Evolutionary conservation across 2,113 vertebrate species (phyloP).

Genomic region (Crotalus viridis): DNA sequence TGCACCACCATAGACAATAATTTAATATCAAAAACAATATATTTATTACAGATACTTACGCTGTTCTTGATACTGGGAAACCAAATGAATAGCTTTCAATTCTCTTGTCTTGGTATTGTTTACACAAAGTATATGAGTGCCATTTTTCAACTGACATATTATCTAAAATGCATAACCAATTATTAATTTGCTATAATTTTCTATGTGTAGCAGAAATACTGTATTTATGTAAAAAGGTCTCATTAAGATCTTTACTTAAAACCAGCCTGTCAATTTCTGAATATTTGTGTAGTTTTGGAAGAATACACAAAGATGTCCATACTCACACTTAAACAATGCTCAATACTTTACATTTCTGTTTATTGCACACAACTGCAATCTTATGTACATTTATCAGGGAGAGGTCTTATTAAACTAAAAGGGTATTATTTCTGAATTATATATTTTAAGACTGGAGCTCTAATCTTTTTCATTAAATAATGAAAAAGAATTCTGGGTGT

Average conservation of each 20-base stretch:
- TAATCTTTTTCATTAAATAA: not conserved
- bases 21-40: not conserved
- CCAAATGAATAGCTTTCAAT: constrained; percentile 44
- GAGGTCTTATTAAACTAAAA: not conserved
- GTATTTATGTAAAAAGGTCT: not conserved
- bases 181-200: not conserved
- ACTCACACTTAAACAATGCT: not conserved
- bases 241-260: not conserved
- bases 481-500: not conserved
- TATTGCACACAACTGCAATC: not conserved
- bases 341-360: not conserved
- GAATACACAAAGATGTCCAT: not conserved
- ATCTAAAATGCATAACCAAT: constrained; percentile 43
- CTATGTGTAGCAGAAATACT: not conserved
- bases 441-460: not conserved
- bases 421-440: not conserved
- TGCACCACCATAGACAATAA: not conserved
- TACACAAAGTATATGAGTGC: constrained; percentile 51
- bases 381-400: not conserved
- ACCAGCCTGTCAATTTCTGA: not conserved
- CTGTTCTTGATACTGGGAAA: constrained; percentile 49
- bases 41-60: constrained; percentile 53
- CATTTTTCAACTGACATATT: constrained; percentile 55
- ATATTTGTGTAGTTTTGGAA: not conserved
- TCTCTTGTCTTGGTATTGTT: constrained; percentile 48